Percentiles rank a stretch among this genome's conserved stretches.
phyloP scores from a whole-genome alignment of 2,797 vertebrate genomes.

The Myotis myotis region DNA sequence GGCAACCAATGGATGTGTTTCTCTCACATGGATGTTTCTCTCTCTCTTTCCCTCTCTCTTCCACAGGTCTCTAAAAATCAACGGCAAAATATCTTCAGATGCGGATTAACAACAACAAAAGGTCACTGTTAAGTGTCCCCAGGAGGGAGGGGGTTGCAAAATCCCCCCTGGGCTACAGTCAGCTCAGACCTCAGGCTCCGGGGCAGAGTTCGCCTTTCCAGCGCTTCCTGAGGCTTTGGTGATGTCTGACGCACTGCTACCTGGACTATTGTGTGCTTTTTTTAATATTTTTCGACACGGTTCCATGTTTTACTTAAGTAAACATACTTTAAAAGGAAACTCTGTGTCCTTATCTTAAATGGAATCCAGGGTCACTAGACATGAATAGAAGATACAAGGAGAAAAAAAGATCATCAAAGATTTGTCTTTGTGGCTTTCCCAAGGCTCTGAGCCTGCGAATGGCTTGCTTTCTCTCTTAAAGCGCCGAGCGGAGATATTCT shows the following conservation, averaged over 20 bases:
- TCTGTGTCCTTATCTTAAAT: background rate
- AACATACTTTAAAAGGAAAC: background rate
- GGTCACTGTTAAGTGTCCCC: no score
- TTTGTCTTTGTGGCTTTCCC: background rate
- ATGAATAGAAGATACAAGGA: background rate
- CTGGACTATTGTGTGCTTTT: background rate
- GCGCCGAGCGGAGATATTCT: background rate
- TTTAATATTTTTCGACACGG: background rate
- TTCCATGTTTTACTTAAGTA: background rate
- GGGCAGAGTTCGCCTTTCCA: background rate
- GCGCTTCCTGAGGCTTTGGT: background rate
- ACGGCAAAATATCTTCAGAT: no score
- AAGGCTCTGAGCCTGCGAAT: background rate
- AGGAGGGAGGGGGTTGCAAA: no score
- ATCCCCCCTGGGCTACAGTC: no score
- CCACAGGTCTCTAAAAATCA: no score
- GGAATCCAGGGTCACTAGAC: background rate
- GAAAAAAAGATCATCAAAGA: background rate
- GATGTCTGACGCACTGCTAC: background rate
- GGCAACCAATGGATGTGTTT: no score
- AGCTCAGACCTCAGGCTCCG: background rate
- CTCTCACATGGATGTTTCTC: no score
- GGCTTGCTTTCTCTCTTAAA: background rate
- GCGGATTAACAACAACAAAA: no score
- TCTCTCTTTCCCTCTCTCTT: no score